Conservation (phyloP, 2,113 vertebrate species). For the Dicerorhinus sumatrensis region DNA sequence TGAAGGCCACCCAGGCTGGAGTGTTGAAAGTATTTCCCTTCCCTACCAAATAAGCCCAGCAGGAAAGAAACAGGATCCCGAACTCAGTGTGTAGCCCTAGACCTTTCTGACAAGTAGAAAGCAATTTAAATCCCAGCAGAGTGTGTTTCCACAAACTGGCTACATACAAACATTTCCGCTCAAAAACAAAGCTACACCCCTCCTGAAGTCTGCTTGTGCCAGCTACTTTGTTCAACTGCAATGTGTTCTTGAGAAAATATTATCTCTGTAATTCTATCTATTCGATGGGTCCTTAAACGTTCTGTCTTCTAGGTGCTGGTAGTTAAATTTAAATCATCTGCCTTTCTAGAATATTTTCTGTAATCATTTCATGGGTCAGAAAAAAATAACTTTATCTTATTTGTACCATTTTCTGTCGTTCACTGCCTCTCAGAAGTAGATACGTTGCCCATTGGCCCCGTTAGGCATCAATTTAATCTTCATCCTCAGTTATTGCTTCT, state of each 20-base stretch:
- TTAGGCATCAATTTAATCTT: background rate
- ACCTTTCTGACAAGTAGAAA: background rate
- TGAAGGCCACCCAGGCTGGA: background rate
- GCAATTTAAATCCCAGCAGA: conserved; percentile 51
- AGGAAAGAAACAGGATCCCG: conserved; percentile 44
- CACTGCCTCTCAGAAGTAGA: conserved; percentile 42
- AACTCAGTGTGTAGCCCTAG: background rate
- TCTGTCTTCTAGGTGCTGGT: background rate
- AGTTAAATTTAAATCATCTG: background rate
- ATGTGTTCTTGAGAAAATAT: conserved; percentile 62
- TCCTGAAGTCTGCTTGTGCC: conserved; percentile 31
- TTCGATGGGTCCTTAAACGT: background rate
- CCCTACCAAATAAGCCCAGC: background rate
- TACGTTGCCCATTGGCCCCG: background rate
- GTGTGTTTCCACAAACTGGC: background rate
- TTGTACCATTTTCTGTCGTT: conserved; percentile 33
- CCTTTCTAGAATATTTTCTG: conserved; percentile 53
- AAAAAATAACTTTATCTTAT: conserved; percentile 35
- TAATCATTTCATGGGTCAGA: background rate
- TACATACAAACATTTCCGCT: conserved; percentile 62
- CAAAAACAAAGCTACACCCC: background rate
- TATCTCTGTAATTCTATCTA: conserved; percentile 24
- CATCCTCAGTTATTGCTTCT: background rate
- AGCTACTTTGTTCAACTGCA: conserved; percentile 9
- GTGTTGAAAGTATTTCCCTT: conserved; percentile 36